Percentiles rank a stretch among this genome's conserved stretches.
phyloP scores from a whole-genome alignment of 1,140 invertebrate genomes.

The Bombyx mori region DNA sequence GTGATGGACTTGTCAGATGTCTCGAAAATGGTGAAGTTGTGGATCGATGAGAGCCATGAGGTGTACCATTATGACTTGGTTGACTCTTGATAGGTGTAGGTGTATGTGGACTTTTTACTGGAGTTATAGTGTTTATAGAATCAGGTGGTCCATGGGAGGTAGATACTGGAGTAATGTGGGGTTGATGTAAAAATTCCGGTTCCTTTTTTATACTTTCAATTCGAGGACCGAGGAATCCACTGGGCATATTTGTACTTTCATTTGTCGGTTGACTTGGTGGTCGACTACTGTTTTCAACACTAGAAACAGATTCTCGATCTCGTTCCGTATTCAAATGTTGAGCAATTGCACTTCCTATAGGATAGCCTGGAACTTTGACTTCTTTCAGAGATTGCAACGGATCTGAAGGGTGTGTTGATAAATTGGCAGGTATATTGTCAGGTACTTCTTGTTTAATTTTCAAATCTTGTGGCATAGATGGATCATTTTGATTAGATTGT shows the following conservation, averaged over 20 bases:
- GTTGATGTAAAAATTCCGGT: constrained; percentile 72
- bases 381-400: constrained; percentile 84
- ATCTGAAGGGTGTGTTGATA: constrained; percentile 73
- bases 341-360: constrained; percentile 63
- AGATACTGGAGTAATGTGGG: constrained; percentile 51
- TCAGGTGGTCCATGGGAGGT: constrained; percentile 55
- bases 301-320: constrained; percentile 61
- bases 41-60: constrained; percentile 58
- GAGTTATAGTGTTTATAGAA: constrained; percentile 37
- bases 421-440: constrained; percentile 65
- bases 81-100: constrained; percentile 68
- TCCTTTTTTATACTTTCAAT: constrained; percentile 84
- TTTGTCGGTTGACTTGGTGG: constrained; percentile 62
- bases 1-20: constrained; percentile 63
- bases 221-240: constrained; percentile 72
- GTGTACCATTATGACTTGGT: constrained; percentile 56
- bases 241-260: constrained; percentile 48
- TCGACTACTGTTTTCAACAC: constrained; percentile 58
- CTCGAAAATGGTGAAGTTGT: constrained; percentile 66
- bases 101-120: constrained; percentile 67
- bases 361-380: constrained; percentile 85
- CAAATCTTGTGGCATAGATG: constrained; percentile 80
- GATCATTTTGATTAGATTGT: constrained; percentile 40
- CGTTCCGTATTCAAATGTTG: constrained; percentile 60
- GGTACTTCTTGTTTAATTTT: constrained; percentile 85